Conservation (phyloP, 2,888 invertebrate species). For the Andrena bucephala region DNA sequence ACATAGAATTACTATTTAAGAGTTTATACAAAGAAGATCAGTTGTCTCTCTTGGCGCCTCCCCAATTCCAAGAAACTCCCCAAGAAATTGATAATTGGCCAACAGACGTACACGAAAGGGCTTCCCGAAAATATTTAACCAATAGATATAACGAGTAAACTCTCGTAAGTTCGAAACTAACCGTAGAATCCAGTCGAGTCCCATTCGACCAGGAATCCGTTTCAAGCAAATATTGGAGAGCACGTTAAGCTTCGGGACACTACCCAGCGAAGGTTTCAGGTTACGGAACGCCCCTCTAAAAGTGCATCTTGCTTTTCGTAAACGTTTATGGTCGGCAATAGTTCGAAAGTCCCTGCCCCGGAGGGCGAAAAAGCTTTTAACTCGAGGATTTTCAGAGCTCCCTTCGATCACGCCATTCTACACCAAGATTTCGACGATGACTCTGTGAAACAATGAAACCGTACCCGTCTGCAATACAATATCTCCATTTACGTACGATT, state of each 20-base stretch:
- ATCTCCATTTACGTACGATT: background rate
- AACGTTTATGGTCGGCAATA: slow-evolving; percentile 58
- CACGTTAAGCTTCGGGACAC: slow-evolving; percentile 40
- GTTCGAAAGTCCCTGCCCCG: slow-evolving; percentile 37
- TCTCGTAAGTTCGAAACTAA: background rate
- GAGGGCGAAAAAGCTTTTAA: slow-evolving; percentile 51
- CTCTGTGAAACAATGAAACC: background rate
- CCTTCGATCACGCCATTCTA: slow-evolving; percentile 25
- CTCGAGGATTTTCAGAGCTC: slow-evolving; percentile 30
- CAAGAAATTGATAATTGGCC: background rate
- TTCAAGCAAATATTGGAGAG: slow-evolving; percentile 16
- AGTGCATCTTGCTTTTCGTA: slow-evolving; percentile 53
- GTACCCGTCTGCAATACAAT: background rate
- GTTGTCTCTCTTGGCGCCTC: background rate
- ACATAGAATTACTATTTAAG: background rate
- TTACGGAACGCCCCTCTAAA: slow-evolving; percentile 37
- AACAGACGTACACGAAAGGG: background rate
- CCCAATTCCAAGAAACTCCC: background rate
- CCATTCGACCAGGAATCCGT: slow-evolving; percentile 30
- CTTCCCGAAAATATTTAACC: slow-evolving; percentile 17
- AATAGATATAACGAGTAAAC: slow-evolving; percentile 15
- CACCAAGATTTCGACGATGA: background rate
- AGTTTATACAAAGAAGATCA: background rate
- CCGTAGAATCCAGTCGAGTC: slow-evolving; percentile 31
- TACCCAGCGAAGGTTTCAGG: slow-evolving; percentile 39